These are phyloP conservation scores for Mohoua ochrocephala DNA, from an alignment of 2,113 vertebrate genomes.

Conservation along the genomic window DNA sequence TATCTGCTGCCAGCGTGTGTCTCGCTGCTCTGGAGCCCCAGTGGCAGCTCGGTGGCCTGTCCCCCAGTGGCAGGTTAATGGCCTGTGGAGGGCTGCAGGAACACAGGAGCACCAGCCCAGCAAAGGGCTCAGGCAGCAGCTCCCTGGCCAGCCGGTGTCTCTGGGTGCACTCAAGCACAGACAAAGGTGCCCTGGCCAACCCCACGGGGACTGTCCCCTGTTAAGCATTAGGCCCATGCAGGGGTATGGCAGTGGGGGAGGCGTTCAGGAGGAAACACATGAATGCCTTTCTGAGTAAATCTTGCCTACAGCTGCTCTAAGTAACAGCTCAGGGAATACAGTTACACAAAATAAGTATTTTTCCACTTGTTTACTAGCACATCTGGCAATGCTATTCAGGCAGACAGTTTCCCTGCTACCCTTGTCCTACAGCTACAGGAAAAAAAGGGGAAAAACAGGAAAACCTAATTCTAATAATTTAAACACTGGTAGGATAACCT, in stretches of 20 bases:
- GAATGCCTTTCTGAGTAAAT: not conserved
- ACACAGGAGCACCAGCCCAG: not conserved
- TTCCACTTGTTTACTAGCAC: constrained; percentile 36
- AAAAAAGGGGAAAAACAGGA: not conserved
- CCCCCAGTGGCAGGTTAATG: not conserved
- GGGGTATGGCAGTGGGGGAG: not conserved
- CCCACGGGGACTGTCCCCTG: not conserved
- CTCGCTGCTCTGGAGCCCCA: not conserved
- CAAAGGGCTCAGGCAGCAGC: not conserved
- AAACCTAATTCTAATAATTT: not conserved
- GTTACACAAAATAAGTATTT: not conserved
- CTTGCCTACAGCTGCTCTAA: not conserved
- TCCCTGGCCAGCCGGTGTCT: not conserved
- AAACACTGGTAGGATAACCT: not conserved
- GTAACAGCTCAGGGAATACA: not conserved
- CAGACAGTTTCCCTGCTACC: not conserved
- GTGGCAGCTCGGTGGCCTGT: not conserved
- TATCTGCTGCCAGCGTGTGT: not conserved
- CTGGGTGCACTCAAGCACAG: not conserved
- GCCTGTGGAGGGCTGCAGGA: fast-evolving
- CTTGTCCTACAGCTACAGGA: constrained; percentile 4
- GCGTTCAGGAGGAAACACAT: not conserved
- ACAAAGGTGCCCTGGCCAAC: not conserved
- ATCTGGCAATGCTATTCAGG: not conserved
- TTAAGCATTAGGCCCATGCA: not conserved